Conservation (phyloP, 2,797 vertebrate genomes). For the Lacerta agilis region DNA sequence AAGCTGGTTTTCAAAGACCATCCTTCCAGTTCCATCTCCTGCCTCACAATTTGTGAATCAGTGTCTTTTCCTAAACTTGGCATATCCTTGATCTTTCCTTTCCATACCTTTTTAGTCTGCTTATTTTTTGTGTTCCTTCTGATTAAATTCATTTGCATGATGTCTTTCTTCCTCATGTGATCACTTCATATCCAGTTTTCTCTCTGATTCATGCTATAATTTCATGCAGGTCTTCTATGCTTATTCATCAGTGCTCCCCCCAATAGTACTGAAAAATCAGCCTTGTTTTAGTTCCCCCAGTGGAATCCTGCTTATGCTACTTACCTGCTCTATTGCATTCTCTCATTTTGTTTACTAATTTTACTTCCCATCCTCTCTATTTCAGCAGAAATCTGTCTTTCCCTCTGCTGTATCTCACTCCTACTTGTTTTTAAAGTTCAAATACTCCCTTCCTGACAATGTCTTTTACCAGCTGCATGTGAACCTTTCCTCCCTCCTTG, state of each 20-base stretch:
- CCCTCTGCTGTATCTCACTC: not conserved
- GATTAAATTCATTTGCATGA: not conserved
- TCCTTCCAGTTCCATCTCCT: not conserved
- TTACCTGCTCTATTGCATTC: not conserved
- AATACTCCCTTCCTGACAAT: not conserved
- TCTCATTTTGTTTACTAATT: not conserved
- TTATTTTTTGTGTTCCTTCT: not conserved
- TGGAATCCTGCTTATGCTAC: not conserved
- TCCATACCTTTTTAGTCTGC: not conserved
- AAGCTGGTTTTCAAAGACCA: not conserved
- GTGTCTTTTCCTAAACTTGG: not conserved
- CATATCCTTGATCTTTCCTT: not conserved
- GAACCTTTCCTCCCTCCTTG: not conserved
- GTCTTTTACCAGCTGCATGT: not conserved
- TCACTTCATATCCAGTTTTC: not conserved
- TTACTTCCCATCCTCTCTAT: not conserved
- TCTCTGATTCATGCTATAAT: fast-evolving
- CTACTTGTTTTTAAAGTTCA: not conserved
- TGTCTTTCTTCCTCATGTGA: not conserved
- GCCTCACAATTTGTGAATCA: slow-evolving; percentile 6
- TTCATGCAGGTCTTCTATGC: not conserved
- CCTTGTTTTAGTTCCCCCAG: not conserved
- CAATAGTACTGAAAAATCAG: no score
- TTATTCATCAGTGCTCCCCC: fast-evolving
- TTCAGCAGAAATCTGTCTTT: not conserved